These are phyloP conservation scores for Sorex araneus DNA, from an alignment of 2,113 vertebrate species.

Conservation along the genomic window DNA sequence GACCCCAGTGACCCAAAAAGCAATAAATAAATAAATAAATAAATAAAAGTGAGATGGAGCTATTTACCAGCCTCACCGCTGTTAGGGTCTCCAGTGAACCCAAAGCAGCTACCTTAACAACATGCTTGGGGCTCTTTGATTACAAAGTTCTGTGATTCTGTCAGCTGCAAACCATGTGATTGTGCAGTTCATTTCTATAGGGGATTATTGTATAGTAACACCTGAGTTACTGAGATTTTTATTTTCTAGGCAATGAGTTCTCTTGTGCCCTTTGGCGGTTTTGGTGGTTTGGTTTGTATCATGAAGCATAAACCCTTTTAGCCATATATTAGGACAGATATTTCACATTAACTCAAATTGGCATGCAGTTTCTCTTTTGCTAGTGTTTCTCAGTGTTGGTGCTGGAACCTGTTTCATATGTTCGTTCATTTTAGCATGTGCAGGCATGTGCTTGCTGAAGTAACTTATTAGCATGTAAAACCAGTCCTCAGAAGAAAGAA, in stretches of 20 bases:
- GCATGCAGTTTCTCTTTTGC: conserved; percentile 54
- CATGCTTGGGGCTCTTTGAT: conserved; percentile 24
- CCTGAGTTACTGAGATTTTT: conserved; percentile 69
- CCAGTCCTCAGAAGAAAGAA: conserved; percentile 49
- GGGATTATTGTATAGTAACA: conserved; percentile 72
- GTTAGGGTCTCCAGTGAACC: conserved; percentile 8
- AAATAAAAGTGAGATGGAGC: background rate
- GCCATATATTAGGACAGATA: conserved; percentile 51
- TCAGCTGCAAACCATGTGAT: background rate
- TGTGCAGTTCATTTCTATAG: background rate
- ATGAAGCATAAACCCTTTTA: conserved; percentile 58
- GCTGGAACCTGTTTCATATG: conserved; percentile 1
- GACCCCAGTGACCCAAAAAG: too few species aligned
- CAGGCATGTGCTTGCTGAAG: conserved; percentile 57
- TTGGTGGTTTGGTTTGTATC: conserved; percentile 90
- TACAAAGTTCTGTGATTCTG: background rate
- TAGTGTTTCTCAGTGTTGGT: background rate
- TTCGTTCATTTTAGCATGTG: conserved; percentile 46
- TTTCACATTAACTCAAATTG: conserved; percentile 62
- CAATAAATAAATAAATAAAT: too few species aligned
- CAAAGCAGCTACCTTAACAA: conserved; percentile 35
- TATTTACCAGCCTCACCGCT: background rate
- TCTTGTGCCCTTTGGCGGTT: conserved; percentile 89
- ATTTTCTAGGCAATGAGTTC: conserved; percentile 89
- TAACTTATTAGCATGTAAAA: conserved; percentile 40